A percentile compares a stretch with the other conserved stretches of the same genome.
Evolutionary conservation across 2,113 vertebrate species (phyloP).

Genomic region (Siniperca chuatsi): DNA sequence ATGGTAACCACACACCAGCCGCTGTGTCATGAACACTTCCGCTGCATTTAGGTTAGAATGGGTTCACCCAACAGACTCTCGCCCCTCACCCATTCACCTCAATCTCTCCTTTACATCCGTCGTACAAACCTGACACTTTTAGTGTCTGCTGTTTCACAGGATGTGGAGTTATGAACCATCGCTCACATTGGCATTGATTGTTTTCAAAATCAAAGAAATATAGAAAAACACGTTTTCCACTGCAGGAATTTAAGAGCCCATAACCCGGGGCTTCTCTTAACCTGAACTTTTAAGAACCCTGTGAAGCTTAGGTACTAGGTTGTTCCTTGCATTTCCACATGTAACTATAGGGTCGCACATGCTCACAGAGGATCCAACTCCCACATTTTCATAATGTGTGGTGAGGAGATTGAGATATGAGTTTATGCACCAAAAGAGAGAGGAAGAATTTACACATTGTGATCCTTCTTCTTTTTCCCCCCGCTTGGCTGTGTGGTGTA

Average conservation of each 20-base stretch:
- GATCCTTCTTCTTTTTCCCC: background rate
- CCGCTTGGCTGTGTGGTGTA: too few species aligned
- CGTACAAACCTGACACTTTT: slow-evolving; percentile 39
- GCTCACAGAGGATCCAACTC: too few species aligned
- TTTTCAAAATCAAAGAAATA: slow-evolving; percentile 3
- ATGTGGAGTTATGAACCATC: background rate
- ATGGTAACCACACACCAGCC: slow-evolving; percentile 72
- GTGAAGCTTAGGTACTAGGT: background rate
- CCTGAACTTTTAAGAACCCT: background rate
- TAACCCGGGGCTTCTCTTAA: background rate
- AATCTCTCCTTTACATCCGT: slow-evolving; percentile 43
- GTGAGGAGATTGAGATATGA: background rate
- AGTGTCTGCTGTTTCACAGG: slow-evolving; percentile 18
- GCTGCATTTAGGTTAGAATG: slow-evolving; percentile 64
- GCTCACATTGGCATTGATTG: background rate
- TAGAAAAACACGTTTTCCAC: background rate
- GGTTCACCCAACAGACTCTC: slow-evolving; percentile 56
- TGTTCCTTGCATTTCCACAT: background rate
- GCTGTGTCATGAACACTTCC: slow-evolving; percentile 76
- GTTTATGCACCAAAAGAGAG: background rate
- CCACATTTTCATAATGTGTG: too few species aligned
- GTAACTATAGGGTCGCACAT: too few species aligned
- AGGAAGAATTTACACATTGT: background rate
- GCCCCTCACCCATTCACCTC: slow-evolving; percentile 46
- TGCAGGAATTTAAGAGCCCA: background rate